phyloP scores from a whole-genome alignment of 2,797 vertebrate species.

The Cryptoblepharus egeriae region DNA sequence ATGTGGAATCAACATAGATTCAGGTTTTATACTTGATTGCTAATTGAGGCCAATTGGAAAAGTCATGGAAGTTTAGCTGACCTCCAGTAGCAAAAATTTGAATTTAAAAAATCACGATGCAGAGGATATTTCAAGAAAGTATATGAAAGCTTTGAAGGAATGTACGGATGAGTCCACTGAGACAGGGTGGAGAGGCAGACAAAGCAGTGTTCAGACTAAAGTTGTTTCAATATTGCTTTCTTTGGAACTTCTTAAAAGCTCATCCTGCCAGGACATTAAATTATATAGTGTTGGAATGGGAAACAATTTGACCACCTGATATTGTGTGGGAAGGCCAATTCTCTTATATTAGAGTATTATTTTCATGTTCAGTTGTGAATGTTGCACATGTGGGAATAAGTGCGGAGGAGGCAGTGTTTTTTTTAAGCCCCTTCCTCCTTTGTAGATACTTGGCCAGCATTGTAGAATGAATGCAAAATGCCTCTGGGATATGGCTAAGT shows the following conservation, averaged over 20 bases:
- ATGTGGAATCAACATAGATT: not conserved
- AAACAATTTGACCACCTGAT: not conserved
- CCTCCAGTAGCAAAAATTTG: not conserved
- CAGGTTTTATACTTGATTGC: not conserved
- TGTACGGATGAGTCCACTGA: not conserved
- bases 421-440: not conserved
- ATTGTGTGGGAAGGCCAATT: not conserved
- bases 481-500: slow-evolving; percentile 26
- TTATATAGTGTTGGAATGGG: not conserved
- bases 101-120: not conserved
- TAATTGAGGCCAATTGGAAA: not conserved
- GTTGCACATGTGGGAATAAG: slow-evolving; percentile 26
- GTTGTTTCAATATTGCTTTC: slow-evolving; percentile 13
- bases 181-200: not conserved
- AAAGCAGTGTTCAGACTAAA: not conserved
- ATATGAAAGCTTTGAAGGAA: slow-evolving; percentile 4
- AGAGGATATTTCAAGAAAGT: not conserved
- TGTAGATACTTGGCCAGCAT: not conserved
- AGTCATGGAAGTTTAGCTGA: not conserved
- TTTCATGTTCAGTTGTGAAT: slow-evolving; percentile 39
- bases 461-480: slow-evolving; percentile 29
- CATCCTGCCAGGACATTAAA: not conserved
- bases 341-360: slow-evolving; percentile 5
- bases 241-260: not conserved
- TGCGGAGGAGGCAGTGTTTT: not conserved